Conservation (phyloP, 2,888 invertebrate genomes). For the Zonitis immaculata region DNA sequence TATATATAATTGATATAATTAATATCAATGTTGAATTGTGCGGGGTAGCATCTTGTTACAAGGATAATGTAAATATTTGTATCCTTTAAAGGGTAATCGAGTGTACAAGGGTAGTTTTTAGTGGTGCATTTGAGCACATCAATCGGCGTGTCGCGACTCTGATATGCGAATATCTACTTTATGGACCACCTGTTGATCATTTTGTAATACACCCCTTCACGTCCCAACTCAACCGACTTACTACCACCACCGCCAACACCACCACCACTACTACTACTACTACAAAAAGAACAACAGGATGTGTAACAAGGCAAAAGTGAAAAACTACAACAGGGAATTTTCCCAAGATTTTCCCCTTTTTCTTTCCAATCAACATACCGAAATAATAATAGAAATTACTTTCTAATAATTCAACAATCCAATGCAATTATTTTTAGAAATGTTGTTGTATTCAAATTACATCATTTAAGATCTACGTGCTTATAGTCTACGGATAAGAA, state of each 20-base stretch:
- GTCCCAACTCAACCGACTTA: conserved; percentile 26
- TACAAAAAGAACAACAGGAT: no score
- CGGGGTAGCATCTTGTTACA: conserved; percentile 1
- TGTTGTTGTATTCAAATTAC: conserved; percentile 32
- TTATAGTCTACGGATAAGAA: no score
- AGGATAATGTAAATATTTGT: conserved; percentile 35
- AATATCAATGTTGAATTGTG: no score
- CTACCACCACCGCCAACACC: no score
- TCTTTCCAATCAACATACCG: background rate
- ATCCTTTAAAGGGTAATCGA: conserved; percentile 35
- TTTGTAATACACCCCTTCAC: conserved; percentile 26
- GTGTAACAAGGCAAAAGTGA: conserved; percentile 2
- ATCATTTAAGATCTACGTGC: conserved; percentile 36
- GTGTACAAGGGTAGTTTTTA: conserved; percentile 37
- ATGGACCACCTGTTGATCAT: conserved; percentile 51
- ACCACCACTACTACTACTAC: no score
- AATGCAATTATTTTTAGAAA: conserved; percentile 17
- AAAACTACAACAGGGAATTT: conserved; percentile 1
- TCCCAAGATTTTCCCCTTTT: background rate
- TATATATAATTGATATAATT: no score
- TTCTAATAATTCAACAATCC: background rate
- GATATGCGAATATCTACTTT: conserved; percentile 54
- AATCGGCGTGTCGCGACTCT: conserved; percentile 46
- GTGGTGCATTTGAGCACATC: conserved; percentile 42
- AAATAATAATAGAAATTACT: background rate